phyloP scores from a whole-genome alignment of 1,140 invertebrate genomes.

The Spodoptera litura region DNA sequence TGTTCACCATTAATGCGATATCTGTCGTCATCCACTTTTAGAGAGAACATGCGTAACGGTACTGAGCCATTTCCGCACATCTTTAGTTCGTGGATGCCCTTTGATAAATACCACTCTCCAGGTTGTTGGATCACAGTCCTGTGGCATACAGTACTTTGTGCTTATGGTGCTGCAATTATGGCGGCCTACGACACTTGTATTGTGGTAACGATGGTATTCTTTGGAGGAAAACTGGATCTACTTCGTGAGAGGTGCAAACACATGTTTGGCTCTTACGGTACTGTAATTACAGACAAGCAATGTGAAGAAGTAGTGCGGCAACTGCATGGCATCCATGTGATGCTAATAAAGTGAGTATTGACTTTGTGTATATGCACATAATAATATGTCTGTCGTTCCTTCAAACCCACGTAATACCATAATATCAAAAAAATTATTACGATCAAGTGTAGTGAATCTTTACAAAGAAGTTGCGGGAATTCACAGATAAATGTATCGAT shows the following conservation, averaged over 20 bases:
- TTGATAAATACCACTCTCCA: constrained; percentile 71
- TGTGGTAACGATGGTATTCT: constrained; percentile 75
- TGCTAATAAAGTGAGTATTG: constrained; percentile 71
- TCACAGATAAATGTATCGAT: too few relatives aligned
- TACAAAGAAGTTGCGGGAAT: too few relatives aligned
- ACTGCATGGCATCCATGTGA: constrained; percentile 66
- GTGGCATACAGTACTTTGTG: constrained; percentile 64
- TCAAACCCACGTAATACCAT: too few relatives aligned
- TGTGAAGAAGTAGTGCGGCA: constrained; percentile 54
- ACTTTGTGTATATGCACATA: too few relatives aligned
- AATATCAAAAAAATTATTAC: too few relatives aligned
- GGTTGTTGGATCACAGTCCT: constrained; percentile 70
- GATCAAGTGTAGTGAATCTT: too few relatives aligned
- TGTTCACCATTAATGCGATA: constrained; percentile 66
- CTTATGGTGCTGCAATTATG: constrained; percentile 68
- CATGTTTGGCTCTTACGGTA: constrained; percentile 58
- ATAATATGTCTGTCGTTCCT: too few relatives aligned
- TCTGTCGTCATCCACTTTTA: constrained; percentile 60
- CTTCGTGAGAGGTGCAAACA: constrained; percentile 70
- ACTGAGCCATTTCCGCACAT: constrained; percentile 75
- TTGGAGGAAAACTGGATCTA: constrained; percentile 74
- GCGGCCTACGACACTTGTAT: constrained; percentile 69
- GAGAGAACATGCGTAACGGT: constrained; percentile 68
- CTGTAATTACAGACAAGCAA: constrained; percentile 55
- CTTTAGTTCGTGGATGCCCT: constrained; percentile 76